Evolutionary conservation across 2,797 vertebrate species (phyloP), one percentile per base, ranked within the genome.

Genomic region (Chiroxiphia lanceolata): DNA sequence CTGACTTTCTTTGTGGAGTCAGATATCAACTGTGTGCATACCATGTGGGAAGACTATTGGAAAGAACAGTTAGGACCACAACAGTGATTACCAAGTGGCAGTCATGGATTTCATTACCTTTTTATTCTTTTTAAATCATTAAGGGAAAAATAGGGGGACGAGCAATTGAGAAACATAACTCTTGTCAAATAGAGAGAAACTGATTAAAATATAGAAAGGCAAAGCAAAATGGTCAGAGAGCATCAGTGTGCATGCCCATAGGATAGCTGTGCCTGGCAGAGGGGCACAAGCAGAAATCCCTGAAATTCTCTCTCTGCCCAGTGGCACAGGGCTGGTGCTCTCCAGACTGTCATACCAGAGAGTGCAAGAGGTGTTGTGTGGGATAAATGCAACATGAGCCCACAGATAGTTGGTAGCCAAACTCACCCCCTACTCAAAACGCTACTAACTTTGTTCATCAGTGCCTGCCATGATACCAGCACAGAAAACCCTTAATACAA

Each of bases 221-320:
- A 69, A 80, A 69, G 20, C 42, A 44, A 54, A 47, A 33, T 2
- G 0, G 19, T 80, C 44, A 38, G 76, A 57, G n/a, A 27, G 14
- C 22, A n/a, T n/a, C 2, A 10, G 14, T 48, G 53, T 29, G 38
- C 1, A 1, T 48, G 48, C 22, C 26, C 3, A 3, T 16, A 15
- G 38, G 14, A 33, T 31, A 38, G 21, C n/a, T 33, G 42, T 44
- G 33, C 42, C 42, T n/a, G 18, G 38, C 31, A 79, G 40, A 48
- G 19, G 15, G 31, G 14, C 21, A 40, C 13, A 27, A 60, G n/a
- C 31, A 67, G 74, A 60, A 84, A 40, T 27, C 21, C 25, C 25
- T 34, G 44, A 34, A 45, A 40, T 38, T 59, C 15, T 59, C 38
- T 18, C 12, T 59, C 25, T 56, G 18, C 51, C 11, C 3, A 3